Conservation (phyloP, 2,888 invertebrate genomes). For the Lymantria monacha region DNA sequence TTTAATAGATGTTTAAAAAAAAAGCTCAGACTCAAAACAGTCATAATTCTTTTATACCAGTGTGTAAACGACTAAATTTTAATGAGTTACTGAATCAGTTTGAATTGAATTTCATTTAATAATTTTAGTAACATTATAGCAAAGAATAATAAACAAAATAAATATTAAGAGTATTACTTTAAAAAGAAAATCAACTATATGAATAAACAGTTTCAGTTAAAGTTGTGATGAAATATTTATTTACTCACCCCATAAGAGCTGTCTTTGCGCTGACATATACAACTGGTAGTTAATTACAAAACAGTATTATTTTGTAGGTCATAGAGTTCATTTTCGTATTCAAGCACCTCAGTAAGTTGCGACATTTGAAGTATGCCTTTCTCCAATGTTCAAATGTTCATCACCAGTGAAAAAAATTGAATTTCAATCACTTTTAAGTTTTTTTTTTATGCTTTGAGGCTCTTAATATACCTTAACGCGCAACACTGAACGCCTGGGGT, state of each 20-base stretch:
- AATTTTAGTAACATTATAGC: too few species aligned
- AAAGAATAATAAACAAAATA: too few species aligned
- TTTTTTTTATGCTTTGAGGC: slow-evolving; percentile 52
- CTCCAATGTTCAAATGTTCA: slow-evolving; percentile 47
- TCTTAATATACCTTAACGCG: slow-evolving; percentile 56
- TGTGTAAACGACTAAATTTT: too few species aligned
- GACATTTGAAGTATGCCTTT: slow-evolving; percentile 59
- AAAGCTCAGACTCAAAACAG: too few species aligned
- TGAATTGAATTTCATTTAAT: too few species aligned
- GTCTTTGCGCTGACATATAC: slow-evolving; percentile 51
- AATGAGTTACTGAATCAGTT: too few species aligned
- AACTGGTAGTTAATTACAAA: slow-evolving; percentile 62
- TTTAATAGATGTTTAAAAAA: too few species aligned
- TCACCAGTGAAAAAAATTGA: slow-evolving; percentile 59
- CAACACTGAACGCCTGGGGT: slow-evolving; percentile 77
- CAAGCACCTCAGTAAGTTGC: slow-evolving; percentile 27
- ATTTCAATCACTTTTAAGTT: slow-evolving; percentile 57
- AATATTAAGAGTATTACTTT: too few species aligned
- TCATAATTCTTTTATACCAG: too few species aligned
- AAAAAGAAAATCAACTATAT: too few species aligned
- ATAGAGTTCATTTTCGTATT: slow-evolving; percentile 71
- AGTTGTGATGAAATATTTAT: slow-evolving; percentile 46
- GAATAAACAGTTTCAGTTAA: slow-evolving; percentile 9
- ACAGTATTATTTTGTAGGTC: slow-evolving; percentile 58
- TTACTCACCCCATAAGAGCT: slow-evolving; percentile 54